phyloP scores from a whole-genome alignment of 2,113 vertebrate species.

The Oncorhynchus mykiss region DNA sequence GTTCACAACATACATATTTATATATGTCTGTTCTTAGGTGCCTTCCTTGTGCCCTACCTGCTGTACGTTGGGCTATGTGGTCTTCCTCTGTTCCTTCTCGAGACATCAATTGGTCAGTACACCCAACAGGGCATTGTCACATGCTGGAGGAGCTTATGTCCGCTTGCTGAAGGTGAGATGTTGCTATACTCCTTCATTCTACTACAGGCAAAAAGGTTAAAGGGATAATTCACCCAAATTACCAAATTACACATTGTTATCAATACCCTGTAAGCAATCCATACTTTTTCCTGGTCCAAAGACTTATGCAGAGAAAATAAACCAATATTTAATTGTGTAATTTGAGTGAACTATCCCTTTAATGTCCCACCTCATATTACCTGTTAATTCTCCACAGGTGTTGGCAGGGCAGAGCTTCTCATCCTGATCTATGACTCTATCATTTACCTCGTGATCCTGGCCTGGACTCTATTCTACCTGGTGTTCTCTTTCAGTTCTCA shows the following conservation, averaged over 20 bases:
- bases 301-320: too few relatives aligned
- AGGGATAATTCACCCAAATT: too few relatives aligned
- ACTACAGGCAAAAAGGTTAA: too few relatives aligned
- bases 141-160: slow-evolving; percentile 73
- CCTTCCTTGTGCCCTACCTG: slow-evolving; percentile 74
- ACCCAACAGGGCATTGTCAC: slow-evolving; percentile 71
- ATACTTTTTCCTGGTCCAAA: too few relatives aligned
- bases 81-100: slow-evolving; percentile 71
- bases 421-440: slow-evolving; percentile 81
- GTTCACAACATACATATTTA: too few relatives aligned
- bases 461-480: slow-evolving; percentile 90
- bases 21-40: slow-evolving; percentile 49
- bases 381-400: slow-evolving; percentile 67
- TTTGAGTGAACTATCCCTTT: too few relatives aligned
- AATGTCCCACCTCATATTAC: too few relatives aligned
- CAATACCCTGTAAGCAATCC: too few relatives aligned
- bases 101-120: slow-evolving; percentile 70
- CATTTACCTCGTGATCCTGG: slow-evolving; percentile 86
- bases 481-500: slow-evolving; percentile 84
- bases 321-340: too few relatives aligned
- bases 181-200: neutral
- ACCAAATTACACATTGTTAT: too few relatives aligned
- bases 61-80: slow-evolving; percentile 71
- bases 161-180: slow-evolving; percentile 67
- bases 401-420: slow-evolving; percentile 84